These are phyloP conservation scores for Dasyornis broadbenti DNA, from an alignment of 2,113 vertebrate species.

Conservation along the genomic window DNA sequence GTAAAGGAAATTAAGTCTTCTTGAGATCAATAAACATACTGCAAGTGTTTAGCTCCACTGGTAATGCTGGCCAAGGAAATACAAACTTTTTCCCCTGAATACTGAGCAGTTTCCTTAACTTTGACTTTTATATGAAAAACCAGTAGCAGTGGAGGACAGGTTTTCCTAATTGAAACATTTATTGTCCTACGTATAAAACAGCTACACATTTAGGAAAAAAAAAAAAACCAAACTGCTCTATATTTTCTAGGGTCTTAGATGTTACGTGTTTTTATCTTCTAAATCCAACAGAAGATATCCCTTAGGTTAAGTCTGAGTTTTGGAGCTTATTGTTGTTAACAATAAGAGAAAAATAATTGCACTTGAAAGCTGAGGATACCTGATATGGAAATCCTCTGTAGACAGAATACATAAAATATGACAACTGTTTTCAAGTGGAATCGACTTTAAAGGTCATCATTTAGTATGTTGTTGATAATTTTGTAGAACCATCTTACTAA, in stretches of 20 bases:
- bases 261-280: neutral
- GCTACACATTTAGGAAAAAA: neutral
- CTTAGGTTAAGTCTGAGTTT: neutral
- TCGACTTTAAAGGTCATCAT: neutral
- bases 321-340: neutral
- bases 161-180: neutral
- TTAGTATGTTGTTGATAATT: neutral
- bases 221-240: neutral
- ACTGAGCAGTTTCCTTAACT: neutral
- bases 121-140: neutral
- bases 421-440: conserved; percentile 11
- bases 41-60: neutral
- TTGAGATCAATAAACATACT: neutral
- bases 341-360: neutral
- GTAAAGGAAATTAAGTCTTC: neutral
- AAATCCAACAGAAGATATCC: neutral
- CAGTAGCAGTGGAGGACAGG: neutral
- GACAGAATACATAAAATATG: neutral
- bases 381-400: neutral
- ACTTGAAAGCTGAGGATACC: neutral
- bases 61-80: neutral
- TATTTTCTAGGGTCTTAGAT: neutral
- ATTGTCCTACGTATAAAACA: neutral
- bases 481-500: neutral
- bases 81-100: neutral